Evolutionary conservation across 2,888 invertebrate species (phyloP).

Genomic region (Argyresthia albistria): DNA sequence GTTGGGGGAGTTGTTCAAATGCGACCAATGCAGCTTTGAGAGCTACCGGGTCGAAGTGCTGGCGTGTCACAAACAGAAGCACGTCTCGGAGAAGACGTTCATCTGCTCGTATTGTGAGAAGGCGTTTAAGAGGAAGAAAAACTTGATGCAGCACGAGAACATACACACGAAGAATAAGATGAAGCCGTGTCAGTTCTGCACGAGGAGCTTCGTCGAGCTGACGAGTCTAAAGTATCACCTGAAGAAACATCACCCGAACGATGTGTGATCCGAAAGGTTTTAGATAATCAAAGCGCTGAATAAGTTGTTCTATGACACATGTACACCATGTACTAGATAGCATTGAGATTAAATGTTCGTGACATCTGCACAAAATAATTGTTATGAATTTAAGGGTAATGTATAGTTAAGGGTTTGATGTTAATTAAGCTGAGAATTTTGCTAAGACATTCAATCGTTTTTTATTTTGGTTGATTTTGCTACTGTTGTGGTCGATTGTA

Average conservation of each 20-base stretch:
- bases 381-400: no score
- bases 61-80: background rate
- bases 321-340: no score
- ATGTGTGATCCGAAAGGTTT: background rate
- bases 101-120: background rate
- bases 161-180: background rate
- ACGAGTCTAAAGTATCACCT: background rate
- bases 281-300: no score
- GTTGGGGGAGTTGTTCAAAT: background rate
- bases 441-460: no score
- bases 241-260: background rate
- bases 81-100: background rate
- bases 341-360: no score
- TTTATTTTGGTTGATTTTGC: no score
- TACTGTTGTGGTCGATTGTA: no score
- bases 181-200: background rate
- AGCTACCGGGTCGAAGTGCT: background rate
- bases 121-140: background rate
- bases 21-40: background rate
- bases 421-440: no score
- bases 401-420: no score
- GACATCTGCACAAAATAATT: no score
- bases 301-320: no score
- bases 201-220: background rate
- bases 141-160: constrained; percentile 6